Percentiles rank a stretch among this genome's conserved stretches.
Evolutionary conservation across 2,113 vertebrate genomes (phyloP).

Genomic region (Lepidothrix coronata): DNA sequence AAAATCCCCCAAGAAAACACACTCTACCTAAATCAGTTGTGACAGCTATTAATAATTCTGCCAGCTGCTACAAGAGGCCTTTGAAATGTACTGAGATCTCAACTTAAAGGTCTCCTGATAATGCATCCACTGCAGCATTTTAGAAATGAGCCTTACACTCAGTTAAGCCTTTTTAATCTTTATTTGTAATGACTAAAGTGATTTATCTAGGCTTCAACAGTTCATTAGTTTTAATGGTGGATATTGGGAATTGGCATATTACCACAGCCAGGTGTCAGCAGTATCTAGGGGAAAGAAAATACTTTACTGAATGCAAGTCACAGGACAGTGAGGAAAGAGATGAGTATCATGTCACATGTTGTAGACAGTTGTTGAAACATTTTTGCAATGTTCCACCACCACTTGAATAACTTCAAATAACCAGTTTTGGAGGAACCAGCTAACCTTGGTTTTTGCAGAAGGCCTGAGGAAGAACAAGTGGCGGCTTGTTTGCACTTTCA

Average conservation of each 20-base stretch:
- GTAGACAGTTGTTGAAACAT: background rate
- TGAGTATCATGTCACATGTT: background rate
- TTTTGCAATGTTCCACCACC: background rate
- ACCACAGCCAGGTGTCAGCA: background rate
- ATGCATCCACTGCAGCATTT: background rate
- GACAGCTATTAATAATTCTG: conserved; percentile 24
- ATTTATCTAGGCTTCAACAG: conserved; percentile 15
- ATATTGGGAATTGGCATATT: background rate
- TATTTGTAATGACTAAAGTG: background rate
- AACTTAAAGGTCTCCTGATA: background rate
- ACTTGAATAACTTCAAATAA: background rate
- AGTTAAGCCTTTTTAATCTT: conserved; percentile 38
- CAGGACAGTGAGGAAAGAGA: background rate
- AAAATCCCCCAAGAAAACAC: background rate
- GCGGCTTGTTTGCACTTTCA: rapidly evolving
- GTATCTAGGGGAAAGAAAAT: background rate
- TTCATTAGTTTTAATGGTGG: background rate
- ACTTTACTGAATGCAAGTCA: background rate
- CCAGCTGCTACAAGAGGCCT: background rate
- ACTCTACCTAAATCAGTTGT: background rate
- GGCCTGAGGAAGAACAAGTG: background rate
- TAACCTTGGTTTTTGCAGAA: background rate
- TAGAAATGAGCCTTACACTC: background rate
- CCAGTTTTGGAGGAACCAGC: background rate
- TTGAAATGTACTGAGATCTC: background rate